Evolutionary conservation across 2,888 invertebrate species (phyloP), one percentile per base, ranked within the genome.

Genomic region (Xylota sylvarum): DNA sequence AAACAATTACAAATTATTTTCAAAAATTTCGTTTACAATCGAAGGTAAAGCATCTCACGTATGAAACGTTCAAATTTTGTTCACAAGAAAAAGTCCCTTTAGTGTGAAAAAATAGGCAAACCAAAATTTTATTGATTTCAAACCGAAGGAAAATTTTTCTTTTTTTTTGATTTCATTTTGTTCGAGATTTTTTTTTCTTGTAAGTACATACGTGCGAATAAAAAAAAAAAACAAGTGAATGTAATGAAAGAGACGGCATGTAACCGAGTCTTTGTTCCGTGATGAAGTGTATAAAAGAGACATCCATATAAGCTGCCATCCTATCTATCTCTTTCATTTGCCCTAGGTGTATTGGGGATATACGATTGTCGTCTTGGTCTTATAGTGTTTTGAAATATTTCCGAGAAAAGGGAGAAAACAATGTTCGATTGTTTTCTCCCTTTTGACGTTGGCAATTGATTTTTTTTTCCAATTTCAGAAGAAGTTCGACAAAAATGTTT

Each of bases 51-150:
- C 48, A 50, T 23, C 23, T 30, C 10, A 65, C 19, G 30, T 19
- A 40, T 46, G 43, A 32, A 69, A 56, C 17, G 77, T 65, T 77
- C 12, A 67, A 48, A 52, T 60, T 72, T 52, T 43, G 10, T 60
- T 70, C 35, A 3, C 37, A 37, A 37, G 40, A 10, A 19, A 12
- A 10, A 55, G 23, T 64, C 14, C 43, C 32, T 48, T 35, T 48
- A 80, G 79, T 84, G 83, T 37, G 67, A 55, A 52, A 48, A 77
- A 72, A 48, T 69, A 37, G 72, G 23, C 43, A 67, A 78, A 74
- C 65, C 43, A 55, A 70, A 81, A 80, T 70, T 85, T 85, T 85
- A 85, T 85, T 85, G 85, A 85, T 85, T 85, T 80, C 70, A 69
- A 72, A 74, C 43, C 17, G 69, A 70, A 74, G 64, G 76, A 62